Percentiles rank a stretch among this genome's conserved stretches.
These are phyloP conservation scores for Julus scandinavius DNA, from an alignment of 2,888 invertebrate genomes.

Conservation along the genomic window DNA sequence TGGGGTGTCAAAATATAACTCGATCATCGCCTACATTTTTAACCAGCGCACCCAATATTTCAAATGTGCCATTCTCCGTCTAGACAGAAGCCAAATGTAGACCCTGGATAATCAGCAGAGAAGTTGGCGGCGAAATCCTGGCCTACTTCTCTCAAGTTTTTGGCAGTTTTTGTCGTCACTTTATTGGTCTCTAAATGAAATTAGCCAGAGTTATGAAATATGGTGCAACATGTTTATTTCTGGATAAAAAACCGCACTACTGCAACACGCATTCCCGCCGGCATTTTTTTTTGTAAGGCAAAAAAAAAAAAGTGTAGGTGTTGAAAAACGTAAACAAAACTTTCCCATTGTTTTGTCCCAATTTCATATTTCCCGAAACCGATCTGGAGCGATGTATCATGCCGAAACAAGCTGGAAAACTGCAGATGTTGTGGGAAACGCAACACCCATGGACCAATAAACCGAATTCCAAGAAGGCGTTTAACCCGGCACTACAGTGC, in stretches of 20 bases:
- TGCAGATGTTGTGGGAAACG: constrained; percentile 10
- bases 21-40: no score
- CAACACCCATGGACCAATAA: background rate
- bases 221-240: constrained; percentile 26
- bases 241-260: background rate
- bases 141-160: background rate
- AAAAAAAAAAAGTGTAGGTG: no score
- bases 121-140: constrained; percentile 5
- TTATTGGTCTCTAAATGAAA: background rate
- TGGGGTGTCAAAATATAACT: no score
- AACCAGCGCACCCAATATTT: no score
- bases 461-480: constrained; percentile 4
- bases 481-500: background rate
- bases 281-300: background rate
- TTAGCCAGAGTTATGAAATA: constrained; percentile 34
- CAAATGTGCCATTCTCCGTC: no score
- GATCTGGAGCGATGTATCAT: no score
- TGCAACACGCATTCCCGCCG: background rate
- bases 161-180: background rate
- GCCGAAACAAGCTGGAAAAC: constrained; percentile 16
- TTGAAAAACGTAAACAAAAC: constrained; percentile 34
- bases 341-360: constrained; percentile 37
- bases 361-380: constrained; percentile 1
- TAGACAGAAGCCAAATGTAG: no score
- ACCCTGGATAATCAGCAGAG: no score